These are phyloP conservation scores for Geococcyx californianus DNA, from an alignment of 2,113 vertebrate genomes.

Conservation along the genomic window DNA sequence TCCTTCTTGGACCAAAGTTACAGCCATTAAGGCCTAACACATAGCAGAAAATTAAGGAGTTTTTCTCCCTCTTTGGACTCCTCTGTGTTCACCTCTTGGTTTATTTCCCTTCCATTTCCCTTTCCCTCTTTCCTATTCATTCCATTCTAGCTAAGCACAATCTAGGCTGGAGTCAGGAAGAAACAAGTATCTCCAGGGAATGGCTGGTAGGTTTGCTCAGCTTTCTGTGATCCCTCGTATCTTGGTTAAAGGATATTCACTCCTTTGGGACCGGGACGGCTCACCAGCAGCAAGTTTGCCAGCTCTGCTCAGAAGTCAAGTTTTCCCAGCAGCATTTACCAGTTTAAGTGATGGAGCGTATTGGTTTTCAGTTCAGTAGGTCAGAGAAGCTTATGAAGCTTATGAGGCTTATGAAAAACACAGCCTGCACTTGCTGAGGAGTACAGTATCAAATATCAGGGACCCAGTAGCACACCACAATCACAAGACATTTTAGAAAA, in stretches of 20 bases:
- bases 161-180: not conserved
- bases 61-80: not conserved
- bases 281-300: not conserved
- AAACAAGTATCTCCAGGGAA: not conserved
- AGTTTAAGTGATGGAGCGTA: not conserved
- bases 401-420: not conserved
- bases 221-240: not conserved
- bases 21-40: not conserved
- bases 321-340: not conserved
- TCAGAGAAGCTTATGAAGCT: not conserved
- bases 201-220: not conserved
- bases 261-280: not conserved
- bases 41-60: not conserved
- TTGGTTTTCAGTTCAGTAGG: not conserved
- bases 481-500: not conserved
- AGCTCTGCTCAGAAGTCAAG: not conserved
- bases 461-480: not conserved
- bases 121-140: not conserved
- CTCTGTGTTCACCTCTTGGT: not conserved
- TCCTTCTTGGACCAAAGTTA: not conserved
- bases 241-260: not conserved
- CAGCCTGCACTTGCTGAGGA: not conserved
- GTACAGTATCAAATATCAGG: not conserved
- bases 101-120: not conserved
- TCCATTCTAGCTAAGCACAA: not conserved